A percentile compares a stretch with the other conserved stretches of the same genome.
These are phyloP conservation scores for Plectropomus leopardus DNA, from an alignment of 2,113 vertebrate genomes.

Conservation along the genomic window DNA sequence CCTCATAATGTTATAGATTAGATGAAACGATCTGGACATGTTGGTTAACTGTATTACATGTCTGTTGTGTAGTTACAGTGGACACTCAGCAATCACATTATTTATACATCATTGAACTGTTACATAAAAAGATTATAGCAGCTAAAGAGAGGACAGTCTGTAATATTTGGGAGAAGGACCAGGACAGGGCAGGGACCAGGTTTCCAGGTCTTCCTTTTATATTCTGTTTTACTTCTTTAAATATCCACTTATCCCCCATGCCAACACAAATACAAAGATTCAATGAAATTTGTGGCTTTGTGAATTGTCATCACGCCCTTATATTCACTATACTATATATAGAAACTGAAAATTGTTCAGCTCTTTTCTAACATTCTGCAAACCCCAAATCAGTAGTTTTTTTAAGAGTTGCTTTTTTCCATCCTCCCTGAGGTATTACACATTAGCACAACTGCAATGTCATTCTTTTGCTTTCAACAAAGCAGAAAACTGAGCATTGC, in stretches of 20 bases:
- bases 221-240: neutral
- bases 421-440: slow-evolving; percentile 3
- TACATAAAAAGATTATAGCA: neutral
- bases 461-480: slow-evolving; percentile 23
- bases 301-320: neutral
- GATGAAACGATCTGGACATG: neutral
- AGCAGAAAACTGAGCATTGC: slow-evolving; percentile 8
- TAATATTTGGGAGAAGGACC: neutral
- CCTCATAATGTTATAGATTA: slow-evolving; percentile 1
- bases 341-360: neutral
- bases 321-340: neutral
- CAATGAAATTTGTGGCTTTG: neutral
- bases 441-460: neutral
- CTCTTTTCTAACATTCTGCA: neutral
- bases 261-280: neutral
- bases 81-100: neutral
- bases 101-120: neutral
- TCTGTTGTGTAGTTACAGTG: neutral
- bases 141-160: neutral
- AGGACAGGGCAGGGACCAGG: neutral
- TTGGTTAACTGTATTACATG: neutral
- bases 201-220: neutral
- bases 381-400: slow-evolving; percentile 9
- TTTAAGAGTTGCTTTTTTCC: neutral
- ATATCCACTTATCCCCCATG: neutral